Evolutionary conservation across 1,140 invertebrate species (phyloP).

Genomic region (Drosophila setifemur): DNA sequence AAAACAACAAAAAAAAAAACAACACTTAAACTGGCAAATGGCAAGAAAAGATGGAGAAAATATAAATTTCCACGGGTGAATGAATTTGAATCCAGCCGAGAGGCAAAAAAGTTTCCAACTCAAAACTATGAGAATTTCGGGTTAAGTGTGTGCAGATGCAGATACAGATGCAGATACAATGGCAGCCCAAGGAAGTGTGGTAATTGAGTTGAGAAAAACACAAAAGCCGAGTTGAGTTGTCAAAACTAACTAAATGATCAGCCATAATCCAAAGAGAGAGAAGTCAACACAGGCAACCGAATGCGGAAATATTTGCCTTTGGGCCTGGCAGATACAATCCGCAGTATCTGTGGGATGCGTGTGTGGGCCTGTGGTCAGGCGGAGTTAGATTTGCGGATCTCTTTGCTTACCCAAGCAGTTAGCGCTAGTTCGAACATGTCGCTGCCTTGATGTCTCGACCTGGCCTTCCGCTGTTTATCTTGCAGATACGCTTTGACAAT

Average conservation of each 20-base stretch:
- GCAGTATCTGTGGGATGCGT: conserved; percentile 1
- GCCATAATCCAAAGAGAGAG: conserved; percentile 14
- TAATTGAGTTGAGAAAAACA: conserved; percentile 15
- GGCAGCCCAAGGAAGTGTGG: neutral
- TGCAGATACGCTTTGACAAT: conserved; percentile 42
- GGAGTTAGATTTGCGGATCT: conserved; percentile 33
- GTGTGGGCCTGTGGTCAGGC: conserved; percentile 20
- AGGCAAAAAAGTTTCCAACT: neutral
- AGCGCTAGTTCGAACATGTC: conserved; percentile 26
- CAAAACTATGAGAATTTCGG: conserved; percentile 2
- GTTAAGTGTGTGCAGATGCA: neutral
- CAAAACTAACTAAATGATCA: conserved; percentile 39
- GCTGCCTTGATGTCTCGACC: conserved; percentile 2
- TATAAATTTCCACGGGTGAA: conserved; percentile 69
- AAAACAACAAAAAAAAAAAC: too few species aligned
- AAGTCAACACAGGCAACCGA: conserved; percentile 35
- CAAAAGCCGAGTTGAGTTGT: conserved; percentile 42
- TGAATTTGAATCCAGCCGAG: conserved; percentile 62
- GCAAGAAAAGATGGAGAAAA: conserved; percentile 36
- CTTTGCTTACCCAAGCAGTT: conserved; percentile 36
- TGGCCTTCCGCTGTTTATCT: conserved; percentile 51
- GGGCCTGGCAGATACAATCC: conserved; percentile 8
- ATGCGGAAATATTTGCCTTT: conserved; percentile 45
- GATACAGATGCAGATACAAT: neutral
- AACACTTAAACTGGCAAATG: conserved; percentile 30